Conservation (phyloP, 2,797 vertebrate species). For the Stomatorhinus walkeri region DNA sequence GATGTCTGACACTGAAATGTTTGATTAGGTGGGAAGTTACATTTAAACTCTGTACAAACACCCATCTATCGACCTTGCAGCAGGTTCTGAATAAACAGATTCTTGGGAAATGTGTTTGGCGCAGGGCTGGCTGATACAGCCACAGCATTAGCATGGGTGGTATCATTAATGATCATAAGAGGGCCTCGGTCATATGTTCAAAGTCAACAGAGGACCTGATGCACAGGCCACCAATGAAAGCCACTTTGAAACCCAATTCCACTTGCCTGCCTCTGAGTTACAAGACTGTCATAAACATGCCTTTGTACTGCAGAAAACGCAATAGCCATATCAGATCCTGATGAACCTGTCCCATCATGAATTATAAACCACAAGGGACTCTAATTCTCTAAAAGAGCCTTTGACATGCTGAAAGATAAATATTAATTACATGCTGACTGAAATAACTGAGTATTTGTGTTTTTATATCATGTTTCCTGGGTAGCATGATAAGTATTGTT, state of each 20-base stretch:
- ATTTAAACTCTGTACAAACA: not conserved
- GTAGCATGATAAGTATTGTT: slow-evolving; percentile 2
- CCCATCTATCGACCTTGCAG: not conserved
- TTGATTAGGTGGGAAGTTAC: not conserved
- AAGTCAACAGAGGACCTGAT: not conserved
- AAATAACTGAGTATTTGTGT: slow-evolving; percentile 2
- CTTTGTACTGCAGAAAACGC: slow-evolving; percentile 5
- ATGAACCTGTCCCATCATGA: not conserved
- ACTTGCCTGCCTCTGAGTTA: not conserved
- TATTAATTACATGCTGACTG: slow-evolving; percentile 25
- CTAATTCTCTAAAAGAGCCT: not conserved
- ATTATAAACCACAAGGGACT: not conserved
- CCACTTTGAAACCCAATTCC: slow-evolving; percentile 13
- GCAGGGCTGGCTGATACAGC: not conserved
- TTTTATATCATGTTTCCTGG: not conserved
- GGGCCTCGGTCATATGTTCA: not conserved
- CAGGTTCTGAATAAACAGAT: not conserved
- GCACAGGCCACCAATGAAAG: not conserved
- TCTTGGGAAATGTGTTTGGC: not conserved
- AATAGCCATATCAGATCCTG: slow-evolving; percentile 3
- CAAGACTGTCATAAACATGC: not conserved
- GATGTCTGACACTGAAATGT: not conserved
- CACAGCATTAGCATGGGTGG: not conserved
- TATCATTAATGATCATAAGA: not conserved
- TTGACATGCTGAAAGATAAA: slow-evolving; percentile 14